These are phyloP conservation scores for Pseudochromis fuscus DNA, from an alignment of 2,797 vertebrate genomes.

Conservation along the genomic window DNA sequence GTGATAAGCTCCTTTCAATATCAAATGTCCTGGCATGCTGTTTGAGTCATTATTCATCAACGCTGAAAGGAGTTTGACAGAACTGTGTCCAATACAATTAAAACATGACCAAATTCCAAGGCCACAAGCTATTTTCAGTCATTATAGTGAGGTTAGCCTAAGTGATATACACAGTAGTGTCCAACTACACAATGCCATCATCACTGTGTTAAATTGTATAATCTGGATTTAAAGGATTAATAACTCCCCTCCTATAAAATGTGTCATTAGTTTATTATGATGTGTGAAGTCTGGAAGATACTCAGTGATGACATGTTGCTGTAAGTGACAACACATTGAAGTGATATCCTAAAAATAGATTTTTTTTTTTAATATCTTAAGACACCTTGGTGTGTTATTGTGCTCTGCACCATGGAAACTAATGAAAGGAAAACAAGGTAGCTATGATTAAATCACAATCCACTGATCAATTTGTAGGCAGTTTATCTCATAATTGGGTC, in stretches of 20 bases:
- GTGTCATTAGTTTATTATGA: constrained; percentile 33
- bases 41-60: constrained; percentile 39
- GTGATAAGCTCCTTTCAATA: constrained; percentile 51
- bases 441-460: constrained; percentile 1
- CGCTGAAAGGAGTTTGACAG: constrained; percentile 47
- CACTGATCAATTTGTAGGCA: not conserved
- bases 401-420: not conserved
- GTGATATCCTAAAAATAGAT: constrained; percentile 11
- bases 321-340: not conserved
- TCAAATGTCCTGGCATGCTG: constrained; percentile 33
- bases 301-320: constrained; percentile 13
- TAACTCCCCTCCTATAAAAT: constrained; percentile 4
- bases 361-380: not conserved
- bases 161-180: constrained; percentile 30
- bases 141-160: constrained; percentile 33
- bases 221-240: constrained; percentile 65
- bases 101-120: constrained; percentile 34
- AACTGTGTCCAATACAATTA: constrained; percentile 61
- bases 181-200: constrained; percentile 27
- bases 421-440: not conserved
- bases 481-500: constrained; percentile 7
- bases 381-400: not conserved
- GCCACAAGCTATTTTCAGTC: constrained; percentile 53
- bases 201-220: constrained; percentile 38
- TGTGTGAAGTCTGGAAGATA: constrained; percentile 13